phyloP scores from a whole-genome alignment of 2,888 invertebrate species.

The Ophioninae sp. region DNA sequence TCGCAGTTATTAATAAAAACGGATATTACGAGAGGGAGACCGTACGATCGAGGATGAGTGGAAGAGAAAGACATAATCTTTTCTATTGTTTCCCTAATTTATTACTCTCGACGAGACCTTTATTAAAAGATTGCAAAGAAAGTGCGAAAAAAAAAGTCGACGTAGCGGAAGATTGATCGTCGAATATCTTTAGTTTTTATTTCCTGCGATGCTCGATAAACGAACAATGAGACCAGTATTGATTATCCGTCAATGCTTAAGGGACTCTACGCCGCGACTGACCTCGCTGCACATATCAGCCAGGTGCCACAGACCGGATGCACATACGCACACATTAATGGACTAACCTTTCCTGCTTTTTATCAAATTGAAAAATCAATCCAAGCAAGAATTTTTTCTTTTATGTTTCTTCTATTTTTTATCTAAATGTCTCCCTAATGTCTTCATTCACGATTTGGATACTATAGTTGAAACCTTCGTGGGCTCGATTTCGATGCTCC shows the following conservation, averaged over 20 bases:
- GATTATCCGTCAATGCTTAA: constrained; percentile 58
- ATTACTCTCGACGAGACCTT: neutral
- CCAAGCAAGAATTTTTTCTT: neutral
- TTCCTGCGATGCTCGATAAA: constrained; percentile 18
- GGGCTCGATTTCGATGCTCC: neutral
- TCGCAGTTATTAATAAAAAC: constrained; percentile 21
- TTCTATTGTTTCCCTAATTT: constrained; percentile 13
- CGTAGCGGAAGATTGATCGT: constrained; percentile 25
- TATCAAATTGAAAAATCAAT: neutral
- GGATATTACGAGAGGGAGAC: constrained; percentile 20
- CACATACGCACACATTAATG: constrained; percentile 41
- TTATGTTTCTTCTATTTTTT: no score
- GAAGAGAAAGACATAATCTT: constrained; percentile 4
- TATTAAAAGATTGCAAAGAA: neutral
- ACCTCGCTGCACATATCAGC: constrained; percentile 73
- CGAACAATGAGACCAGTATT: constrained; percentile 40
- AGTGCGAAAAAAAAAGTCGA: constrained; percentile 4
- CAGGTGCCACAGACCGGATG: constrained; percentile 57
- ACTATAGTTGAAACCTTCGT: neutral
- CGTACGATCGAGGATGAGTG: constrained; percentile 14
- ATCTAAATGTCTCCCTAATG: neutral
- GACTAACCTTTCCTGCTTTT: neutral
- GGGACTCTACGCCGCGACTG: constrained; percentile 68
- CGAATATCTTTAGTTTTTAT: constrained; percentile 5
- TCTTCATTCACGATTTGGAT: neutral